Evolutionary conservation across 1,140 invertebrate species (phyloP).

Genomic region (Lineus longissimus): DNA sequence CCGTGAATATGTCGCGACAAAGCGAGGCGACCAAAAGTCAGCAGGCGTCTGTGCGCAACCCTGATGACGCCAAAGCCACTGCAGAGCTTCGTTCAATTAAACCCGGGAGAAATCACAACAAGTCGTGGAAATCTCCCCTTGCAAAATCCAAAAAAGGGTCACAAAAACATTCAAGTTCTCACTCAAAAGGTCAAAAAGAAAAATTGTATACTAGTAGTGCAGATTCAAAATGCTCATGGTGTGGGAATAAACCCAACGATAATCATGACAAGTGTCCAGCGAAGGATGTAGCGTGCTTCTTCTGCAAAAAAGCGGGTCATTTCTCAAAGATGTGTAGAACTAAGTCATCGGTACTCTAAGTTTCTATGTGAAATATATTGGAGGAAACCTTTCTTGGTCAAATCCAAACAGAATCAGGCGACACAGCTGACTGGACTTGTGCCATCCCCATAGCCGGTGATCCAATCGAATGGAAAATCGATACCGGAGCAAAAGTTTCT

Average conservation of each 20-base stretch:
- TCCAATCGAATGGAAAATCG: too few relatives aligned
- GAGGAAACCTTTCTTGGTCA: too few relatives aligned
- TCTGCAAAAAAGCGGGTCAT: neutral
- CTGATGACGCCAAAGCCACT: neutral
- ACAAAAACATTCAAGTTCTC: too few relatives aligned
- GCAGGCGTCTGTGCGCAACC: neutral
- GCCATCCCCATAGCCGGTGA: too few relatives aligned
- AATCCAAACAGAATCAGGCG: too few relatives aligned
- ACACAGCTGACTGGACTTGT: too few relatives aligned
- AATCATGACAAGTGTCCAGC: neutral
- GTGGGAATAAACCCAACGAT: neutral
- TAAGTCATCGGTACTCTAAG: too few relatives aligned
- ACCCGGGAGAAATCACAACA: neutral
- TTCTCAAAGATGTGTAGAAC: neutral
- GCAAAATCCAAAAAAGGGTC: neutral
- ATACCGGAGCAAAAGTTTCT: too few relatives aligned
- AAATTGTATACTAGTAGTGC: too few relatives aligned
- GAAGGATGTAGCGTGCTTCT: neutral
- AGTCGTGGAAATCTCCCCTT: neutral
- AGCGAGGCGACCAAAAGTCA: neutral
- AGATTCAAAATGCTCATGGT: slow-evolving; percentile 1
- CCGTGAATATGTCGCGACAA: neutral
- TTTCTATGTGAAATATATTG: too few relatives aligned
- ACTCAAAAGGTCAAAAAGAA: too few relatives aligned
- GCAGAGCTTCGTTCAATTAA: neutral